Conservation (phyloP, 2,113 vertebrate genomes). For the Lonchura striata region DNA sequence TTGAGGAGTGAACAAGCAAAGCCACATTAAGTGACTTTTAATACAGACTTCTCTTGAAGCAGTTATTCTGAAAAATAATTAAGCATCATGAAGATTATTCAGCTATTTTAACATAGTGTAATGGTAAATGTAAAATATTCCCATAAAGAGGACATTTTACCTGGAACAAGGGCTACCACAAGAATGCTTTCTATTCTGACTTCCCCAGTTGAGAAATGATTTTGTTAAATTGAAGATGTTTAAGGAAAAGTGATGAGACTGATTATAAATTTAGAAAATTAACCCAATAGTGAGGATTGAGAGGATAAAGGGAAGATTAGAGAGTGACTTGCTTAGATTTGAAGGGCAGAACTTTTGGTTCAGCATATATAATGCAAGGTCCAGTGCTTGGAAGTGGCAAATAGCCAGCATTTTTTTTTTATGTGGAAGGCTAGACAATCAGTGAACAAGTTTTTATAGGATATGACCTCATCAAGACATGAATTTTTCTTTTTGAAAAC, state of each 20-base stretch:
- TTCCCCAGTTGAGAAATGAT: background rate
- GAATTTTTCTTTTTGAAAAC: background rate
- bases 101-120: background rate
- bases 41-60: background rate
- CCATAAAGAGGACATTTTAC: background rate
- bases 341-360: conserved; percentile 11
- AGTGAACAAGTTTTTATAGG: background rate
- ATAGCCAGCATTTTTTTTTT: background rate
- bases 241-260: background rate
- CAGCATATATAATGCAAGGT: background rate
- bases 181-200: background rate
- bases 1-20: background rate
- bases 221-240: background rate
- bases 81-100: background rate
- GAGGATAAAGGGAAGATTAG: background rate
- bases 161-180: background rate
- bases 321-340: conserved; percentile 21
- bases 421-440: background rate
- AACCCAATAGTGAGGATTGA: background rate
- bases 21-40: background rate
- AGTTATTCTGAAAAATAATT: background rate
- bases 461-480: background rate
- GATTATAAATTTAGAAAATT: background rate
- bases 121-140: background rate
- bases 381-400: background rate